phyloP scores from a whole-genome alignment of 64 coral and sea anemone genomes.

The Cladopsammia gracilis region DNA sequence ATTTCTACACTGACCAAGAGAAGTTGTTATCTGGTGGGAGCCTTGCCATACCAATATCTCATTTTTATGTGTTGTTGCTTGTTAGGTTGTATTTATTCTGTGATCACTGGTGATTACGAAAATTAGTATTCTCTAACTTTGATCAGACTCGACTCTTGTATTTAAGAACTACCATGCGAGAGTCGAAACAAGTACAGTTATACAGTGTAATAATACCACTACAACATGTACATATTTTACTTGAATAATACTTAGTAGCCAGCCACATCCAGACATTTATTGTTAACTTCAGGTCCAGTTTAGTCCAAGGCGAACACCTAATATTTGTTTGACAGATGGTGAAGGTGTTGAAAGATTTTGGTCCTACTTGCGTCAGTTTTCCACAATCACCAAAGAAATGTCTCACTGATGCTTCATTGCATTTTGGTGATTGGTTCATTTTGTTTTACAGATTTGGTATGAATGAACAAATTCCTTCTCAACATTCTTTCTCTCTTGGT shows the following conservation, averaged over 20 bases:
- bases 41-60: conserved; percentile 79
- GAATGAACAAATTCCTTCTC: too few relatives aligned
- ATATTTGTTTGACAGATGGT: conserved; percentile 77
- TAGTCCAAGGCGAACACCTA: conserved; percentile 66
- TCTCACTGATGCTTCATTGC: conserved; percentile 72
- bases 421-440: conserved; percentile 72
- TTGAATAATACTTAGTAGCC: not conserved
- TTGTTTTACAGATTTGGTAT: conserved; percentile 74
- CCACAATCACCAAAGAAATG: conserved; percentile 82
- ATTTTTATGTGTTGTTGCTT: conserved; percentile 66
- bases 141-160: too few relatives aligned
- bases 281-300: conserved; percentile 61
- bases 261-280: not conserved
- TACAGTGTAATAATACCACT: too few relatives aligned
- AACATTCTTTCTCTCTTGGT: too few relatives aligned
- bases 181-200: too few relatives aligned
- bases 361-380: conserved; percentile 74
- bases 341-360: conserved; percentile 85
- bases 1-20: conserved; percentile 18
- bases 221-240: too few relatives aligned
- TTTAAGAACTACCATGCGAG: too few relatives aligned
- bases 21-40: conserved; percentile 39
- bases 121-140: not conserved
- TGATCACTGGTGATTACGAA: not conserved
- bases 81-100: too few relatives aligned